A percentile compares a stretch with the other conserved stretches of the same genome.
Conservation (phyloP, 2,113 vertebrate genomes). For the Ciconia maguari region DNA sequence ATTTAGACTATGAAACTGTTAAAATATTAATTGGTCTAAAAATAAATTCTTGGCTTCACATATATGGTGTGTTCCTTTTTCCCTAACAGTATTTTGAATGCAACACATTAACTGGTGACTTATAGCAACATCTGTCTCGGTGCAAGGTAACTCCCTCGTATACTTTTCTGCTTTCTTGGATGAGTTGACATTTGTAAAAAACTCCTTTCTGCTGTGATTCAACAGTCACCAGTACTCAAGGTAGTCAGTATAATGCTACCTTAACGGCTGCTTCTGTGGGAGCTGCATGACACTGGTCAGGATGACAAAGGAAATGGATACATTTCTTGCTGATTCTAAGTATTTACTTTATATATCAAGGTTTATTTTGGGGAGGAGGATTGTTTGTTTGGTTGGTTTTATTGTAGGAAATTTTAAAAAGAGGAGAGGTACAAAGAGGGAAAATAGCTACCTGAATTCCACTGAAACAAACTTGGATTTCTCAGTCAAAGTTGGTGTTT, state of each 20-base stretch:
- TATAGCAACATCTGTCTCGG: neutral
- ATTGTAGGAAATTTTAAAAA: neutral
- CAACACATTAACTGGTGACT: neutral
- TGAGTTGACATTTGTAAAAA: neutral
- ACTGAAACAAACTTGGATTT: neutral
- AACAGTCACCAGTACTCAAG: neutral
- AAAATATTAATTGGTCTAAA: neutral
- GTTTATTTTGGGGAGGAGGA: neutral
- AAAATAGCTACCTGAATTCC: neutral
- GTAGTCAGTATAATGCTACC: neutral
- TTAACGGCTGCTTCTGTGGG: neutral
- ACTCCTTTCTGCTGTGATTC: neutral
- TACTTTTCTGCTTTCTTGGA: neutral
- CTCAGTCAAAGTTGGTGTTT: neutral
- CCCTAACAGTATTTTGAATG: neutral
- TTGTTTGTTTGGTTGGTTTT: neutral
- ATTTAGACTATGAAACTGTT: neutral
- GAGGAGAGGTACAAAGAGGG: neutral
- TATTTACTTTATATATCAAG: neutral
- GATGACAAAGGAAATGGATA: neutral
- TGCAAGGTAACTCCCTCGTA: neutral
- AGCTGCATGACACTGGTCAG: neutral
- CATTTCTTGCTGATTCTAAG: neutral
- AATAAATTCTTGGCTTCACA: neutral
- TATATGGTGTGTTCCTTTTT: neutral